Evolutionary conservation across 2,888 invertebrate genomes (phyloP), one percentile per base, ranked within the genome.

Genomic region (Drosophila infuscata): DNA sequence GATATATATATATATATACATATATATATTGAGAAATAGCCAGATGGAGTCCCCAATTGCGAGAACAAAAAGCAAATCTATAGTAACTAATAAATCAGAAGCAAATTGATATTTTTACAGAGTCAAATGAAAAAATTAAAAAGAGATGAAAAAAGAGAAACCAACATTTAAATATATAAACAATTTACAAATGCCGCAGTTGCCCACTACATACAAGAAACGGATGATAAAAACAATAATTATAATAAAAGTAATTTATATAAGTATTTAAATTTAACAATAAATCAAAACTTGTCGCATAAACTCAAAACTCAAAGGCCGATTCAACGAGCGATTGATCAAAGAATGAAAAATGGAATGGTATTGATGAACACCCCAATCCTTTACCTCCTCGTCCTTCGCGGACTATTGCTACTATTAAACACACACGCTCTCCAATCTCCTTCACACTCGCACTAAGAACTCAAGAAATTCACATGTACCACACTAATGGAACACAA

Each of bases 161-260:
- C 33, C 74, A 87, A 86, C 81, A 83, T 89, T 90, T 77, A 90
- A 85, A 77, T 82, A 86, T 89, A 77, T 76, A 79, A 71, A 46
- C 46, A 89, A 77, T 88, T 83, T 90, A 90, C 90, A 87, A 88
- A 87, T 87, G 90, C 89, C 88, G 83, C 87, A 90, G 91, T 88
- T 88, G 88, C 84, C 90, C 88, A 83, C 83, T 78, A 79, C 79
- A 87, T 74, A 76, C 74, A 84, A 81, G 72, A 75, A 76, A 79
- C 62, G 65, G 65, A 86, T 70, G 76, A 80, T 67, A 74, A 71
- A 83, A 89, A 89, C 85, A 89, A 89, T 89, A 86, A 89, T 86
- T 85, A 86, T 86, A 88, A 89, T 85, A 85, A 85, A 81, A 83
- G 60, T 89, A 87, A 85, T 84, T 89, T 85, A 89, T 88, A 84